Base-by-base conservation (phyloP, 1,140 invertebrate species). In the Luehdorfia chinensis region DNA sequence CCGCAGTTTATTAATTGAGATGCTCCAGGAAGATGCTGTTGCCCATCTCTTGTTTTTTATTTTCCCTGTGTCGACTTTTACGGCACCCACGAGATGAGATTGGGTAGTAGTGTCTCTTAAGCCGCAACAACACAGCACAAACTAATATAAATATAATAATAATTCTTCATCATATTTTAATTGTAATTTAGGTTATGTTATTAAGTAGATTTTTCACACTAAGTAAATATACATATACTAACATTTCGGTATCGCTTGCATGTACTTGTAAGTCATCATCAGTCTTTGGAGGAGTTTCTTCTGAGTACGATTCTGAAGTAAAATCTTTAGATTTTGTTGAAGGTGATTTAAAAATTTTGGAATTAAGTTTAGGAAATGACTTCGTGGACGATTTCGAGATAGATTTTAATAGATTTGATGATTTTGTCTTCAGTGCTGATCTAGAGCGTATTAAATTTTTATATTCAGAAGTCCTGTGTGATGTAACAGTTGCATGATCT, bases 211-310 rank as follows among this genome's bases (percentile, higher is more conserved):
- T n/a, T n/a, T n/a, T n/a, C n/a, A n/a, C n/a, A n/a, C n/a, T n/a
- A n/a, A n/a, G n/a, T n/a, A 11, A 14, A 21, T 14, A 28, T n/a
- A n/a, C 8, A 27, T 27, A n/a, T 9, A 32, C 52, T 41, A 45
- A 59, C 55, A 16, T 37, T 16, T 39, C 44, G 5, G 32, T 43
- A 27, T 47, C 48, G 19, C 55, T 54, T 0, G 61, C 34, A 25
- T 75, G 62, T 0, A 77, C 71, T 32, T 59, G 54, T 32, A 77
- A 46, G 39, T 77, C 71, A 45, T 77, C 74, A 3, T 49, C 44
- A n/a, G 64, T 50, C 7, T 57, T 28, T 4, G 71, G 63, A 0
- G 44, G 37, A 23, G 69, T 66, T 4, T 61, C 65, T 14, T 28
- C 21, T 1, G 47, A 21, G 2, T 48, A 55, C 5, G 28, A n/a